These are phyloP conservation scores for Artibeus jamaicensis DNA, from an alignment of 2,797 vertebrate species.

Conservation along the genomic window DNA sequence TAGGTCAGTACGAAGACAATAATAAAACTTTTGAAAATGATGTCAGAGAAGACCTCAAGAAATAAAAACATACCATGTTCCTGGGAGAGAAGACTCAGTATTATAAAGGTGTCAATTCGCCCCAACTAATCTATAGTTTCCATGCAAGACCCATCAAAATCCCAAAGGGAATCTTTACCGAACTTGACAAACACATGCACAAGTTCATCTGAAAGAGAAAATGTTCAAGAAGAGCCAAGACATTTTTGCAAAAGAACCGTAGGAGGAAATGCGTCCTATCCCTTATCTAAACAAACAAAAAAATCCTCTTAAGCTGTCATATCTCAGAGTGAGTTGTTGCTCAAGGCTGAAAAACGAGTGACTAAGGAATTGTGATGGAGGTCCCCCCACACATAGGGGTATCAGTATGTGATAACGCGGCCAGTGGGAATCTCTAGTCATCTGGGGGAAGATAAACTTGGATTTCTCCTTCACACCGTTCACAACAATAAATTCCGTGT, in stretches of 20 bases:
- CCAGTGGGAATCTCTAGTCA: not conserved
- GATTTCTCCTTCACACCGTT: not conserved
- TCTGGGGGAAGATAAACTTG: not conserved
- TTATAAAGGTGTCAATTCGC: conserved; percentile 42
- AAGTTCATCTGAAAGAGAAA: conserved; percentile 66
- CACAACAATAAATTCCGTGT: not conserved
- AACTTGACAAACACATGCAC: conserved; percentile 51
- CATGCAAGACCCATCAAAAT: conserved; percentile 48
- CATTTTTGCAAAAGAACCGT: conserved; percentile 9
- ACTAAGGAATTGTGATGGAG: not conserved
- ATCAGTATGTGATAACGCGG: too few species aligned
- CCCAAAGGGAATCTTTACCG: conserved; percentile 53
- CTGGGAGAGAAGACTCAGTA: conserved; percentile 49
- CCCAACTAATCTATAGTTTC: conserved; percentile 54
- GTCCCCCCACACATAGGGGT: not conserved
- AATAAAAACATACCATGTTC: conserved; percentile 45
- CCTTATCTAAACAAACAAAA: not conserved
- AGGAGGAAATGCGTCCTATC: conserved; percentile 25
- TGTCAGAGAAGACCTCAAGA: conserved; percentile 37
- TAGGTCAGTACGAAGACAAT: not conserved
- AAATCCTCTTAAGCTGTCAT: not conserved
- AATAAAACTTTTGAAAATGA: not conserved
- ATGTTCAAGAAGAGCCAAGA: conserved; percentile 29
- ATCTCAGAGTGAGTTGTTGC: not conserved
- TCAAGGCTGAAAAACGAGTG: not conserved